phyloP scores from a whole-genome alignment of 2,113 vertebrate species.

The Oreochromis spilurus region DNA sequence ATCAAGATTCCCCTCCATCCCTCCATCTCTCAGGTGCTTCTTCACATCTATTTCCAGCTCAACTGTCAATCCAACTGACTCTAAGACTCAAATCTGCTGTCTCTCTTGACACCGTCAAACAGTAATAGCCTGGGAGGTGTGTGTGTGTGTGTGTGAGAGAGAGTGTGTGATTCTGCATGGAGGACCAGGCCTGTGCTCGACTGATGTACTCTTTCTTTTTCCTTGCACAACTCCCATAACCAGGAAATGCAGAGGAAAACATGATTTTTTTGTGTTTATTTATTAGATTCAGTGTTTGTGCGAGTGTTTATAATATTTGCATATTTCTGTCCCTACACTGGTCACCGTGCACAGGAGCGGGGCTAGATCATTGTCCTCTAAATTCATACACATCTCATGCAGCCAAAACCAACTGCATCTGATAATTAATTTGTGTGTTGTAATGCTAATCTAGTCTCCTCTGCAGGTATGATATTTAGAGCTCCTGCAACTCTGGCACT shows the following conservation, averaged over 20 bases:
- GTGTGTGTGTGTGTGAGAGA: neutral
- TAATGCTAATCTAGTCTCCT: neutral
- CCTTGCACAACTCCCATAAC: neutral
- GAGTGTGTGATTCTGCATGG: neutral
- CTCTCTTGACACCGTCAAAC: slow-evolving; percentile 47
- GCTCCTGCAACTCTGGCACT: neutral
- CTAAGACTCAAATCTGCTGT: slow-evolving; percentile 53
- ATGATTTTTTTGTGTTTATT: neutral
- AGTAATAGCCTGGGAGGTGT: slow-evolving; percentile 47
- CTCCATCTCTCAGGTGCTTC: slow-evolving; percentile 6
- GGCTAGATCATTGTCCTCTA: neutral
- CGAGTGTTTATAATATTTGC: neutral
- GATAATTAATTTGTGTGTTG: neutral
- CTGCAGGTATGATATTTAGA: neutral
- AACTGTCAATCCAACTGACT: slow-evolving; percentile 56
- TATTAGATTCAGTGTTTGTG: neutral
- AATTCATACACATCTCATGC: neutral
- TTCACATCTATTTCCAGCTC: slow-evolving; percentile 62
- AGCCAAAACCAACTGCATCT: neutral
- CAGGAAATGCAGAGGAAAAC: neutral
- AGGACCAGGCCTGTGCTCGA: neutral
- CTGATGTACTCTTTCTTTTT: neutral
- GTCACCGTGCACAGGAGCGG: neutral
- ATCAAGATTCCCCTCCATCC: slow-evolving; percentile 46
- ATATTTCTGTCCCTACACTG: neutral